Conservation (phyloP, 2,888 invertebrate species). For the Andricus curvator region DNA sequence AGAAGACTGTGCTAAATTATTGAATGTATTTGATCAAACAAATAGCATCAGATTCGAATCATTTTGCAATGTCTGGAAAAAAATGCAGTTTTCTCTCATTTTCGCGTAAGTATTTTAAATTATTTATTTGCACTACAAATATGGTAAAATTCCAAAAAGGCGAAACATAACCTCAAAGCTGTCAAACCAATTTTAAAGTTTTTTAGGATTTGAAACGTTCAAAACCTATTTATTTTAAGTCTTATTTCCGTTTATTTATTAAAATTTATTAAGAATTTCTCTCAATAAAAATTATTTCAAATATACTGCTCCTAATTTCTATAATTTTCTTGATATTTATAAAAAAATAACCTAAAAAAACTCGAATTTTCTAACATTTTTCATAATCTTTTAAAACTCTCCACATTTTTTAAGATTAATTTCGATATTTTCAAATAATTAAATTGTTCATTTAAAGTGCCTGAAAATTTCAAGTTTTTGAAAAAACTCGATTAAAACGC, state of each 20-base stretch:
- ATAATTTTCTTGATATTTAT: too few species aligned
- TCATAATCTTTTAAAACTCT: too few species aligned
- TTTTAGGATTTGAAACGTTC: not conserved
- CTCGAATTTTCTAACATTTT: too few species aligned
- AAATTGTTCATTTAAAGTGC: too few species aligned
- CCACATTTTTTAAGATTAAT: too few species aligned
- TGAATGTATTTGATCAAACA: conserved; percentile 63
- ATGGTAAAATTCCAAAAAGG: not conserved
- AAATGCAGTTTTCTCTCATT: conserved; percentile 71
- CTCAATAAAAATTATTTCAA: too few species aligned
- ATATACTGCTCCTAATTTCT: too few species aligned
- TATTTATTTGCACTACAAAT: not conserved
- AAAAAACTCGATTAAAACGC: too few species aligned
- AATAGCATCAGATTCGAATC: conserved; percentile 67
- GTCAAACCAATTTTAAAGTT: not conserved
- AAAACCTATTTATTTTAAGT: not conserved
- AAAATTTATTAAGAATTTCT: not conserved
- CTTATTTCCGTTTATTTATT: not conserved
- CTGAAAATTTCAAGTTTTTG: too few species aligned
- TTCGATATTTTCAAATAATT: too few species aligned
- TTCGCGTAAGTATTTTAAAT: conserved; percentile 65
- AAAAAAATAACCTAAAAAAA: too few species aligned
- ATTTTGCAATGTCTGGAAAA: conserved; percentile 70
- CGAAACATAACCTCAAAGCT: not conserved
- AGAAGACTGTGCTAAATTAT: conserved; percentile 67